Percentiles rank a stretch among this genome's conserved stretches.
Evolutionary conservation across 2,888 invertebrate species (phyloP).

Genomic region (Calameuta idolon): DNA sequence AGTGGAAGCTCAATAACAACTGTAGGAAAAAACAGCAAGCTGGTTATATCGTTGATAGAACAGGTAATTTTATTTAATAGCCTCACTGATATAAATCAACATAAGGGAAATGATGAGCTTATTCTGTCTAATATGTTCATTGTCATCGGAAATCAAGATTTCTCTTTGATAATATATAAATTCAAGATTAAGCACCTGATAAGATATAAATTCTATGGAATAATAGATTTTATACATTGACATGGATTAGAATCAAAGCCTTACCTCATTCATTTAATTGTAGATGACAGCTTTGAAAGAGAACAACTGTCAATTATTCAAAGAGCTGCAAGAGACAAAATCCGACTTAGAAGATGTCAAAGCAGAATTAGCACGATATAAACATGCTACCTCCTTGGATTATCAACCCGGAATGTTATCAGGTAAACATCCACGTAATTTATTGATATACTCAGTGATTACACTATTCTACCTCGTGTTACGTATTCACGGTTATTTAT

Average conservation of each 20-base stretch:
- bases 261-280: slow-evolving; percentile 18
- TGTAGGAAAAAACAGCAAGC: slow-evolving; percentile 71
- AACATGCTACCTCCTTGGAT: slow-evolving; percentile 51
- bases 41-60: slow-evolving; percentile 76
- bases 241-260: not conserved
- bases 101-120: not conserved
- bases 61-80: slow-evolving; percentile 71
- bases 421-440: slow-evolving; percentile 41
- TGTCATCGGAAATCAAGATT: not conserved
- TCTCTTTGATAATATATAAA: not conserved
- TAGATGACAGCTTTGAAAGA: slow-evolving; percentile 73
- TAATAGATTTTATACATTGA: not conserved
- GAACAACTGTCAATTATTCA: slow-evolving; percentile 79
- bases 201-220: not conserved
- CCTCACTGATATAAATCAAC: not conserved
- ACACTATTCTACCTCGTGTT: not conserved
- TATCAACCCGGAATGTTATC: slow-evolving; percentile 66
- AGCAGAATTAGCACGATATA: slow-evolving; percentile 52
- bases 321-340: slow-evolving; percentile 81
- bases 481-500: not conserved
- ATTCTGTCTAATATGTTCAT: not conserved
- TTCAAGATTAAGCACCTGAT: not conserved
- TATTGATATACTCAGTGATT: not conserved
- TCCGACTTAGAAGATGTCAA: slow-evolving; percentile 69
- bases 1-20: slow-evolving; percentile 69